Evolutionary conservation across 1,140 invertebrate species (phyloP).

Genomic region (Drosophila teissieri): DNA sequence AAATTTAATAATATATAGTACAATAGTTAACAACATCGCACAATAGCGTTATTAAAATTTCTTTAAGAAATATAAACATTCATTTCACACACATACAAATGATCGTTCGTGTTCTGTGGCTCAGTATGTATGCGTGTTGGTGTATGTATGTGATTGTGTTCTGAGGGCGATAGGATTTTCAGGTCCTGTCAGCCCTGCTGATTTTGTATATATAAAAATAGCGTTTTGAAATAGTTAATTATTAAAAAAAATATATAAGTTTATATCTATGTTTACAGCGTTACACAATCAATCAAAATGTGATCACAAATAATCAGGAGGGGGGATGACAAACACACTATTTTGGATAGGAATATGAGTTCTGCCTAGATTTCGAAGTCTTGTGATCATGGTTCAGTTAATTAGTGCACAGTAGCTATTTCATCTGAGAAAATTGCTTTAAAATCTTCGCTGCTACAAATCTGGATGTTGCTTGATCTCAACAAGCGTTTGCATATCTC

Average conservation of each 20-base stretch:
- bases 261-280: constrained; percentile 40
- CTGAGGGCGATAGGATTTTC: constrained; percentile 16
- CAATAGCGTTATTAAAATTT: constrained; percentile 84
- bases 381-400: constrained; percentile 35
- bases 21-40: constrained; percentile 84
- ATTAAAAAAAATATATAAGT: constrained; percentile 57
- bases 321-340: constrained; percentile 16
- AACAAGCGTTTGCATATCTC: constrained; percentile 4
- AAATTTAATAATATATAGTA: constrained; percentile 74
- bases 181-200: constrained; percentile 16
- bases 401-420: constrained; percentile 19
- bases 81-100: constrained; percentile 77
- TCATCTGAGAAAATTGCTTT: constrained; percentile 18
- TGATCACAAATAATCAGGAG: constrained; percentile 47
- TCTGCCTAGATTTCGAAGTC: constrained; percentile 25
- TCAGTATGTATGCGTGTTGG: constrained; percentile 28
- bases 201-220: constrained; percentile 68
- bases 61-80: constrained; percentile 85
- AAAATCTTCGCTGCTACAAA: constrained; percentile 23
- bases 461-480: constrained; percentile 16
- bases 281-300: constrained; percentile 44
- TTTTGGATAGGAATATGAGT: constrained; percentile 6
- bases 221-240: constrained; percentile 60
- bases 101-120: constrained; percentile 58
- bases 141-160: constrained; percentile 34